Evolutionary conservation across 2,888 invertebrate species (phyloP).

Genomic region (Branchellion lobata): DNA sequence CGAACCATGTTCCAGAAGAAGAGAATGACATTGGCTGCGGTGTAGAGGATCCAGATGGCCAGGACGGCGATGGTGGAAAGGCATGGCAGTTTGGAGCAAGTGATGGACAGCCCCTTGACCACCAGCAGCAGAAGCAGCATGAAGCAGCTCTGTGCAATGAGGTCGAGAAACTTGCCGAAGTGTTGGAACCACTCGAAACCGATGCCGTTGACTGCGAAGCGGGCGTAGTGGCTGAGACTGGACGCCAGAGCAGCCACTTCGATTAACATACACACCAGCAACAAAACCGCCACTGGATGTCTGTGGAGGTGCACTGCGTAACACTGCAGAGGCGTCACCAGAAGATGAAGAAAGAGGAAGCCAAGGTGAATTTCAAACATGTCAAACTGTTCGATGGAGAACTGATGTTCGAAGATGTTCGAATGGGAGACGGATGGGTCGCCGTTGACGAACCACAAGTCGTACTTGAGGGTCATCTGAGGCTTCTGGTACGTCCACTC

Average conservation of each 20-base stretch:
- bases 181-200: constrained; percentile 80
- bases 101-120: constrained; percentile 96
- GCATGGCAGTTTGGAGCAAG: constrained; percentile 81
- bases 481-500: constrained; percentile 54
- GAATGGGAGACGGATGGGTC: constrained; percentile 77
- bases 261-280: constrained; percentile 80
- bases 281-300: constrained; percentile 85
- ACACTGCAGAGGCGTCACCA: constrained; percentile 82
- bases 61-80: constrained; percentile 74
- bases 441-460: constrained; percentile 94
- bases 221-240: constrained; percentile 82
- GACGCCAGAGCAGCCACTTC: constrained; percentile 83
- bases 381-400: constrained; percentile 86
- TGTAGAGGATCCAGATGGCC: constrained; percentile 86
- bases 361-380: constrained; percentile 84
- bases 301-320: constrained; percentile 83
- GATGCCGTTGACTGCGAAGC: constrained; percentile 85
- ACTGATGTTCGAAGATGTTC: constrained; percentile 87
- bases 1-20: constrained; percentile 95
- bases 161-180: constrained; percentile 85
- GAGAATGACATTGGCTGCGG: constrained; percentile 83
- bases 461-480: constrained; percentile 70
- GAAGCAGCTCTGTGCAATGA: constrained; percentile 82
- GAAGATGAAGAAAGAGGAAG: constrained; percentile 80
- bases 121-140: constrained; percentile 86